Conservation (phyloP, 2,888 invertebrate species). For the Agriotes lineatus region DNA sequence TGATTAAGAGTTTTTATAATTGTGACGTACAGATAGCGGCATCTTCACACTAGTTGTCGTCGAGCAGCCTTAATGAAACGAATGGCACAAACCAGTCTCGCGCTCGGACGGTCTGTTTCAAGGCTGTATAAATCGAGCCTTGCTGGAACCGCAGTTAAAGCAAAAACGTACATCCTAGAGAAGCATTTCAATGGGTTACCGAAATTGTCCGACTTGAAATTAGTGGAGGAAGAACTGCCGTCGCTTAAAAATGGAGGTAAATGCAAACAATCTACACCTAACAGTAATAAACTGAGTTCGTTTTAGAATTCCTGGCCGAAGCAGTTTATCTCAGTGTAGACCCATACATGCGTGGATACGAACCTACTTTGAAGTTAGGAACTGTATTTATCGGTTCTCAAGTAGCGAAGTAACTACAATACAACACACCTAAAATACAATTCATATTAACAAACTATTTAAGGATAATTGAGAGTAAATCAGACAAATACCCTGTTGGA, state of each 20-base stretch:
- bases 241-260: conserved; percentile 76
- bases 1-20: too few relatives aligned
- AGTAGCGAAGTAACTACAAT: conserved; percentile 73
- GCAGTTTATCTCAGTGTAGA: conserved; percentile 80
- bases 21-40: too few relatives aligned
- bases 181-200: conserved; percentile 76
- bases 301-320: conserved; percentile 73
- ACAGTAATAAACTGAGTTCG: too few relatives aligned
- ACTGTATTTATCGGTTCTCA: conserved; percentile 78
- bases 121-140: too few relatives aligned
- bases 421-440: conserved; percentile 42
- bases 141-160: conserved; percentile 47
- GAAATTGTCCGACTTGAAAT: conserved; percentile 72
- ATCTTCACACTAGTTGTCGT: too few relatives aligned
- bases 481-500: conserved; percentile 75
- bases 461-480: conserved; percentile 77
- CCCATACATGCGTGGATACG: conserved; percentile 78
- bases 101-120: too few relatives aligned
- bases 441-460: background rate
- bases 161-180: conserved; percentile 75
- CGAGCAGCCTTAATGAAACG: too few relatives aligned
- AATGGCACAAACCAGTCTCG: too few relatives aligned
- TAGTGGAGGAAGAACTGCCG: conserved; percentile 77
- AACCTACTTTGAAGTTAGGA: conserved; percentile 68
- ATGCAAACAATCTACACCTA: background rate